These are phyloP conservation scores for Andricus quercusramuli DNA, from an alignment of 2,888 invertebrate genomes.

Conservation along the genomic window DNA sequence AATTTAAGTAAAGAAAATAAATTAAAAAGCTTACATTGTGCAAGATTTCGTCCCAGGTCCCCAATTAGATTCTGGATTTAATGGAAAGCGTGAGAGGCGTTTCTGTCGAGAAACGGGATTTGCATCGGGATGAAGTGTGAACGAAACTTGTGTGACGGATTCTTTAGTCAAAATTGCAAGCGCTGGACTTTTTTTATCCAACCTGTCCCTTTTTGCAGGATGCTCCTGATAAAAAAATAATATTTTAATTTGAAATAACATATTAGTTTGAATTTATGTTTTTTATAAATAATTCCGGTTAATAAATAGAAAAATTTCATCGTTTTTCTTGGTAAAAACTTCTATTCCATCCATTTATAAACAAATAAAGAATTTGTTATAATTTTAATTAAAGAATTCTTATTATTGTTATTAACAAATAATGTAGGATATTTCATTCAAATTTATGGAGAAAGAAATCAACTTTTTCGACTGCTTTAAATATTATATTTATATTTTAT, in stretches of 20 bases:
- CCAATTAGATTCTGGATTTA: conserved; percentile 93
- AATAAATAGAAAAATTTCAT: no score
- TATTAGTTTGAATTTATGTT: no score
- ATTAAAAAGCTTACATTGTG: conserved; percentile 84
- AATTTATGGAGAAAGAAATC: no score
- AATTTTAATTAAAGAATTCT: no score
- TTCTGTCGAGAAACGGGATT: conserved; percentile 89
- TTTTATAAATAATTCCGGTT: no score
- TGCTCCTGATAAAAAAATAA: conserved; percentile 74
- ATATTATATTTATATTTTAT: no score
- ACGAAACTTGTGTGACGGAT: conserved; percentile 79
- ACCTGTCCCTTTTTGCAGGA: conserved; percentile 84
- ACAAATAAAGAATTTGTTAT: no score
- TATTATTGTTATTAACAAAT: no score
- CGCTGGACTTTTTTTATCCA: conserved; percentile 80
- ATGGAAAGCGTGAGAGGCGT: conserved; percentile 89
- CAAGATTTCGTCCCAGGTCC: conserved; percentile 92
- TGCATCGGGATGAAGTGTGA: conserved; percentile 84
- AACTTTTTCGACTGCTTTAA: no score
- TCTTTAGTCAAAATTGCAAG: conserved; percentile 81
- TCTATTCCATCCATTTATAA: no score
- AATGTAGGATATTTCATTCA: no score
- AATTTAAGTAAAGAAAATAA: not conserved
- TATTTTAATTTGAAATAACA: not conserved
- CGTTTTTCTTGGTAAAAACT: no score